A percentile compares a stretch with the other conserved stretches of the same genome.
phyloP scores from a whole-genome alignment of 2,888 invertebrate species.

The Drosophila kuntzei region DNA sequence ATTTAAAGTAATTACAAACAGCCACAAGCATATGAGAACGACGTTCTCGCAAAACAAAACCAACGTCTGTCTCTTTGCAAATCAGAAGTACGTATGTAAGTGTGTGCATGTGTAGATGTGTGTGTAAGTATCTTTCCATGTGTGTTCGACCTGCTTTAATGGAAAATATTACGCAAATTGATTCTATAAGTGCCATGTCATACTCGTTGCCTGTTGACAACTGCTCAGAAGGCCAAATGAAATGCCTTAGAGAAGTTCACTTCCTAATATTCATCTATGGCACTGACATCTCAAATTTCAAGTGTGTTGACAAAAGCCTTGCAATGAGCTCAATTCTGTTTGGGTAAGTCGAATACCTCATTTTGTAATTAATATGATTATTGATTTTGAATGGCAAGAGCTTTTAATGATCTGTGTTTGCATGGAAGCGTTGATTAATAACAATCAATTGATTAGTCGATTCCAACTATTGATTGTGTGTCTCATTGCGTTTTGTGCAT shows the following conservation, averaged over 20 bases:
- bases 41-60: constrained; percentile 52
- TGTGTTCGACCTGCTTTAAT: constrained; percentile 48
- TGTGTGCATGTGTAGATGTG: constrained; percentile 4
- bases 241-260: constrained; percentile 27
- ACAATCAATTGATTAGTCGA: constrained; percentile 69
- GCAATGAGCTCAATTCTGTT: constrained; percentile 29
- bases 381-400: constrained; percentile 51
- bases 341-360: constrained; percentile 34
- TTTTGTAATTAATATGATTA: constrained; percentile 68
- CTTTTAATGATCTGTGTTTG: constrained; percentile 34
- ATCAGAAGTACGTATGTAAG: constrained; percentile 24
- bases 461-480: constrained; percentile 8
- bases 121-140: not conserved
- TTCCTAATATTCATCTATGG: constrained; percentile 7
- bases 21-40: constrained; percentile 69
- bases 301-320: constrained; percentile 56
- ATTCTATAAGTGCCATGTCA: constrained; percentile 63
- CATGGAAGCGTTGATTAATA: constrained; percentile 58
- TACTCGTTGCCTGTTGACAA: constrained; percentile 52
- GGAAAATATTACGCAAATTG: constrained; percentile 67
- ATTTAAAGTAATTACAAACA: constrained; percentile 81
- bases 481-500: not conserved
- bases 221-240: constrained; percentile 35
- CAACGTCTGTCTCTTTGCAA: constrained; percentile 25
- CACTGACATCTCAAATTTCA: constrained; percentile 35